Evolutionary conservation across 1,140 invertebrate genomes (phyloP), one percentile per base, ranked within the genome.

Genomic region (Tachypleus tridentatus): DNA sequence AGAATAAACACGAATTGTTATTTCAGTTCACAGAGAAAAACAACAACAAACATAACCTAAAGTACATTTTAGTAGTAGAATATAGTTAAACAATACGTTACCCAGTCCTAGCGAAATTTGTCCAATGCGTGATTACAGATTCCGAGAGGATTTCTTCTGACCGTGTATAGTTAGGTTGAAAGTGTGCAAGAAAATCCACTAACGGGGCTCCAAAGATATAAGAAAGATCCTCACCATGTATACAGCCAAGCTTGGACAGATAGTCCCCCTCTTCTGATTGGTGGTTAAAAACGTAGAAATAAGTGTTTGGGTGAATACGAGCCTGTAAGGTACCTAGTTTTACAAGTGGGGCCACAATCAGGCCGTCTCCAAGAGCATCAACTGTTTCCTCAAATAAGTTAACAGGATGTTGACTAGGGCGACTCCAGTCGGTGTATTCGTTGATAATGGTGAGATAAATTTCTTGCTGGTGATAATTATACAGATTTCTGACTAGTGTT

Each of bases 51-150:
- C 29, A 29, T 1, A 29, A 29, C 29, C 29, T 29, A 29, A 29
- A 29, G 29, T 29, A 29, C 29, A 1, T 29, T 29, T 29, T 1
- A 29, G 29, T 29, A 29, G 29, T 29, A 29, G 29, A 29, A 29
- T 29, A 29, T 29, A 29, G 29, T 29, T 29, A 29, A 29, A 29
- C 29, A 1, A 29, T 29, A 29, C 29, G 29, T 86, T 80, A 98
- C 95, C 96, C 96, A 7, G 87, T 90, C 75, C 90, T 88, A n/a
- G 91, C 91, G 75, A 99, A 99, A 80, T 98, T 98, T 29, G 91
- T 87, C 79, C 94, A 88, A 75, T 95, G 96, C 51, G 88, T 84
- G 82, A 98, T 96, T 61, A 96, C 88, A 64, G 88, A 88, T 77
- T 96, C 90, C 3, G 92, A 88, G 5, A 98, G 81, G 58, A 87